Percentiles rank a stretch among this genome's conserved stretches.
These are phyloP conservation scores for Haliclona indistincta DNA, from an alignment of 37 sponge, comb jelly and placozoan genomes.

Conservation along the genomic window DNA sequence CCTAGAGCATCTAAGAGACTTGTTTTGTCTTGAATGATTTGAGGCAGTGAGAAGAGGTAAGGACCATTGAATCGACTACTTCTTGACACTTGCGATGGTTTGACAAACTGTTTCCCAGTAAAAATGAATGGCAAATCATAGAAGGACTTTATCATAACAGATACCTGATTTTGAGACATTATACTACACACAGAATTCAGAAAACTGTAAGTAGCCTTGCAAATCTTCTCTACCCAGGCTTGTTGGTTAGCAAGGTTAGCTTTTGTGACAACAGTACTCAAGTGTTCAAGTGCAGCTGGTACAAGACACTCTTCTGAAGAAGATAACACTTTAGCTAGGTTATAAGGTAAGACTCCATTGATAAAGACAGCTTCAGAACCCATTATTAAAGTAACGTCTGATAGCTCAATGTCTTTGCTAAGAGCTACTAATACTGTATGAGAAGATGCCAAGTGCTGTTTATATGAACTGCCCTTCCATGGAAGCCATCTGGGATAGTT, in stretches of 20 bases:
- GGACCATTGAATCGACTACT: constrained; percentile 28
- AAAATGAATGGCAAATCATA: constrained; percentile 21
- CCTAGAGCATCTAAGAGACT: constrained; percentile 15
- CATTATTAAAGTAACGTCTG: constrained; percentile 6
- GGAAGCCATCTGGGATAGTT: constrained; percentile 29
- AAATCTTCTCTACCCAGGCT: too few relatives aligned
- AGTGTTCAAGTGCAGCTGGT: too few relatives aligned
- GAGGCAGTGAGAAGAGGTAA: constrained; percentile 48
- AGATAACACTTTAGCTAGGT: too few relatives aligned
- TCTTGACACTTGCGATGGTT: constrained; percentile 17
- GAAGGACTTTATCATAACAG: too few relatives aligned
- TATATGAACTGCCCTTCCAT: constrained; percentile 41
- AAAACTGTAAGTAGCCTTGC: too few relatives aligned
- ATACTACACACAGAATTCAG: too few relatives aligned
- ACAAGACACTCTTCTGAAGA: too few relatives aligned
- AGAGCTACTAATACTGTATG: neutral
- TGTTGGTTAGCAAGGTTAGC: too few relatives aligned
- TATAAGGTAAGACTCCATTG: too few relatives aligned
- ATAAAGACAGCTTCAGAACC: constrained; percentile 46
- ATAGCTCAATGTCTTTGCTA: too few relatives aligned
- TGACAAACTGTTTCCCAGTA: constrained; percentile 1
- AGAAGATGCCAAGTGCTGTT: neutral
- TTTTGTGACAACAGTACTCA: too few relatives aligned
- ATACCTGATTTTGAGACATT: too few relatives aligned
- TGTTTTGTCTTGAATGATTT: neutral